These are phyloP conservation scores for Drepanosiphum platanoidis DNA, from an alignment of 2,888 invertebrate genomes.

Conservation along the genomic window DNA sequence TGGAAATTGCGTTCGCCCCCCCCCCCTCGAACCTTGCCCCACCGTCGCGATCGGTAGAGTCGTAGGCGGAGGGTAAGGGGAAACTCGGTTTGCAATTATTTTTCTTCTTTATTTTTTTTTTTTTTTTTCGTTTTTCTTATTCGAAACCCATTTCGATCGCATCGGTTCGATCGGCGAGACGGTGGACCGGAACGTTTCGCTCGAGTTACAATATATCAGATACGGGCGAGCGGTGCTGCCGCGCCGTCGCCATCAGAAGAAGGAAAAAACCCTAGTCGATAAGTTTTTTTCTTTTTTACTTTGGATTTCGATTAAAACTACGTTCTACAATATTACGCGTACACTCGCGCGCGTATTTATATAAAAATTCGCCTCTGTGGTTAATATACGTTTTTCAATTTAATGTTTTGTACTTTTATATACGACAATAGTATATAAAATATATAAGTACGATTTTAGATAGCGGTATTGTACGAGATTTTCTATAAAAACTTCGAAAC, in stretches of 20 bases:
- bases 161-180: slow-evolving; percentile 52
- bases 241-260: too few species aligned
- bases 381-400: background rate
- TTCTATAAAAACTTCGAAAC: too few species aligned
- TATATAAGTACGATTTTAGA: too few species aligned
- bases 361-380: background rate
- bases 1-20: slow-evolving; percentile 56
- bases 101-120: slow-evolving; percentile 32
- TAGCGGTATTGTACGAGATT: too few species aligned
- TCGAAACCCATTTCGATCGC: slow-evolving; percentile 54
- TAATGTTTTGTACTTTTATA: too few species aligned
- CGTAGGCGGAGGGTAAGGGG: background rate
- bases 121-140: background rate
- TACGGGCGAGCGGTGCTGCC: background rate
- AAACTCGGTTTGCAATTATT: slow-evolving; percentile 56
- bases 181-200: slow-evolving; percentile 44
- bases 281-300: slow-evolving; percentile 26
- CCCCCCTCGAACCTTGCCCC: background rate
- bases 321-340: background rate
- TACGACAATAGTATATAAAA: too few species aligned
- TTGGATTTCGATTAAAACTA: slow-evolving; percentile 40
- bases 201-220: slow-evolving; percentile 25
- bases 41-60: background rate
- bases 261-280: slow-evolving; percentile 16
- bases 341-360: background rate